Base-by-base conservation (phyloP, 2,113 vertebrate species). In the Corythornis cristatus region DNA sequence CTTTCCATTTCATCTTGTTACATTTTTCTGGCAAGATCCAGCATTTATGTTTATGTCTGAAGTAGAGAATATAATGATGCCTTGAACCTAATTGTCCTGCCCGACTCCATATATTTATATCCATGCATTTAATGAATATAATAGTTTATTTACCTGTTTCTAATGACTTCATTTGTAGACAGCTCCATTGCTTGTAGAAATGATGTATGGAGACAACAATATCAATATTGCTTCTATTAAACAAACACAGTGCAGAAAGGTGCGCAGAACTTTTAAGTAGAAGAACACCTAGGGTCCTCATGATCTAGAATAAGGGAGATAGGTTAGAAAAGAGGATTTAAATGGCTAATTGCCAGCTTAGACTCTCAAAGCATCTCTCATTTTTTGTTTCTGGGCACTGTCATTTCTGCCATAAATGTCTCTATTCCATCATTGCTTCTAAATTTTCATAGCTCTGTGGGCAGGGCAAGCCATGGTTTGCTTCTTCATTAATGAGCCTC, bases 1-100 rank as follows among this genome's bases (percentile, higher is more conserved):
- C 75, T 88, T 93, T 91, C 56, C 3, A 73, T 87, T 93, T 95
- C 25, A 77, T 77, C 71, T 87, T 80, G 20, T 83, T 85, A 51
- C 81, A 18, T 92, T 79, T 92, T 85, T 46, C 68, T 91, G 67
- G 43, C 58, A 87, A 42, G 66, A 79, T 81, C 20, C 58, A 65
- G 62, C 7, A 8, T 20, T 87, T 57, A 43, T 6, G 12, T 74
- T 76, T 90, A 23, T 87, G 26, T 92, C 50, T 87, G 54, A 87
- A 79, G 33, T 46, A 46, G 3, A 70, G 51, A 35, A 86, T 37
- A 74, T 71, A 91, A 93, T 45, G 61, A 88, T 61, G 21, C 23
- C 29, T 53, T 85, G 31, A 89, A 87, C 15, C 2, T 87, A 82
- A 80, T 62, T 85, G 28, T 54, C 17, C 35, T 73, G 31, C 18